These are phyloP conservation scores for Lophius piscatorius DNA, from an alignment of 2,113 vertebrate genomes.

Conservation along the genomic window DNA sequence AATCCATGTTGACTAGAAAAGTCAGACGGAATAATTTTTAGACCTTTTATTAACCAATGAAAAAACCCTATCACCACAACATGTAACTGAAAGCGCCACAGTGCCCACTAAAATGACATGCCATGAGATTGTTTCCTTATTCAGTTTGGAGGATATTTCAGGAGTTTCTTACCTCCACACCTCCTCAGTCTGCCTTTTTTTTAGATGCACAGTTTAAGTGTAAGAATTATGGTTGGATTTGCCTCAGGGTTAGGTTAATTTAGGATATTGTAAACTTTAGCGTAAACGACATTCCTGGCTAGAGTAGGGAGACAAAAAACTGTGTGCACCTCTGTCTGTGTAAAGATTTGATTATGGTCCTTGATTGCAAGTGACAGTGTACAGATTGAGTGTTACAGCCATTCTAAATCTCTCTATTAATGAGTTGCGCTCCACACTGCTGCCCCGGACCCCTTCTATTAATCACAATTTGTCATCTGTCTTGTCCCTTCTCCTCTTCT, in stretches of 20 bases:
- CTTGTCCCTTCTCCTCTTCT: conserved; percentile 42
- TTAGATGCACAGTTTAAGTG: conserved; percentile 1
- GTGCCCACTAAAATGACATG: too few relatives aligned
- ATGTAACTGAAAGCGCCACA: neutral
- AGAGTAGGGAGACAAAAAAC: conserved; percentile 8
- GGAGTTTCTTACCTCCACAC: too few relatives aligned
- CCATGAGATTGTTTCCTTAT: too few relatives aligned
- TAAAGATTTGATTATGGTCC: conserved; percentile 78
- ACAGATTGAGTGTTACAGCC: conserved; percentile 84
- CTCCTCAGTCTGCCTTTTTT: neutral
- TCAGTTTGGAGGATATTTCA: too few relatives aligned
- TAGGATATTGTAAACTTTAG: neutral
- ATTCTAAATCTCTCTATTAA: conserved; percentile 86
- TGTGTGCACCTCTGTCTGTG: conserved; percentile 52
- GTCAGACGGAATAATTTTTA: too few relatives aligned
- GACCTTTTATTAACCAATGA: too few relatives aligned
- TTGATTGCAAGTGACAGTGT: conserved; percentile 81
- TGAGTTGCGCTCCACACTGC: conserved; percentile 81
- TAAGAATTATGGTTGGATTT: conserved; percentile 1
- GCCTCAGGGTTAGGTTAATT: conserved; percentile 32
- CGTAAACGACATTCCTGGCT: conserved; percentile 9
- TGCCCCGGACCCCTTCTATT: conserved; percentile 84
- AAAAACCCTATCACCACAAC: neutral
- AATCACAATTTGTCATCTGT: conserved; percentile 86
- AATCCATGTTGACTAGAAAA: too few relatives aligned